Evolutionary conservation across 2,113 vertebrate species (phyloP).

Genomic region (Leuciscus idus): DNA sequence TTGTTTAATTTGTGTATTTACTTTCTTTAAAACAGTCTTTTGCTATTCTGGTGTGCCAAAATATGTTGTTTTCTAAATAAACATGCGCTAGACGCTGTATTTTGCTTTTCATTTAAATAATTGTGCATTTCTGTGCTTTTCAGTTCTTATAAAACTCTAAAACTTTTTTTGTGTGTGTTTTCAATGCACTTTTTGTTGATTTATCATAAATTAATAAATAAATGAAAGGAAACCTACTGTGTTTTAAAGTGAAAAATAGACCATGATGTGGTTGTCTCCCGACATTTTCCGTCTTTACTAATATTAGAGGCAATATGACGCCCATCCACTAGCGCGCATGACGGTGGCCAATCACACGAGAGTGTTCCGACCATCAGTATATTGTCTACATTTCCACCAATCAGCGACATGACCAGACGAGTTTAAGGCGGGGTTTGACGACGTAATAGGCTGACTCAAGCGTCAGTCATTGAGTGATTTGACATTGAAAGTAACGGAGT

Average conservation of each 20-base stretch:
- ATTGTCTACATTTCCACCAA: background rate
- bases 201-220: background rate
- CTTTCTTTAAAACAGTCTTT: background rate
- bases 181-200: background rate
- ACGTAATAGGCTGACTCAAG: background rate
- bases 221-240: background rate
- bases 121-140: background rate
- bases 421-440: background rate
- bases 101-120: background rate
- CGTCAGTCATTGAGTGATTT: conserved; percentile 1
- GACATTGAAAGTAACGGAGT: conserved; percentile 27
- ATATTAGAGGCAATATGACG: background rate
- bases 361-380: background rate
- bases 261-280: background rate
- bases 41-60: background rate
- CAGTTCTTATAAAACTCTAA: background rate
- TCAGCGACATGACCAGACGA: background rate
- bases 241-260: too few relatives aligned
- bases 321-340: too few relatives aligned
- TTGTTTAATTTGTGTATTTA: conserved; percentile 6
- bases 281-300: background rate
- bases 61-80: conserved; percentile 53
- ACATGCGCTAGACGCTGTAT: conserved; percentile 9
- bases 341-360: conserved; percentile 17
- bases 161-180: background rate